Conservation (phyloP, 2,888 invertebrate genomes). For the Sphecodes monilicornis region DNA sequence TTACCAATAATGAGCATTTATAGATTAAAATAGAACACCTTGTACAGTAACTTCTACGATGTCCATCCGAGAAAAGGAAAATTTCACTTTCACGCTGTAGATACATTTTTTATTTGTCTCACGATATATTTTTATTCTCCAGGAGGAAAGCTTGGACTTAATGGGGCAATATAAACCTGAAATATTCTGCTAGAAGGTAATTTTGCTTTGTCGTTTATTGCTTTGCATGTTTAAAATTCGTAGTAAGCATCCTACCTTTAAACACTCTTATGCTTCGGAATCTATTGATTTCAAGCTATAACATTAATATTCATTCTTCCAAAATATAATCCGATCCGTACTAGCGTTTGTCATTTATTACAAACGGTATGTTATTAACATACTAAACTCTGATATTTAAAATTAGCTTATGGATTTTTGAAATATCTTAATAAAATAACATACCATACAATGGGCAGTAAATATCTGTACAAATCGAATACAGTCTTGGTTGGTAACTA, state of each 20-base stretch:
- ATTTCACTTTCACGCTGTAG: conserved; percentile 57
- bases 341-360: background rate
- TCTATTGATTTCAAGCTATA: conserved; percentile 2
- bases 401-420: background rate
- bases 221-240: conserved; percentile 73
- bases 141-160: conserved; percentile 91
- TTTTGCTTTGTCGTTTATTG: conserved; percentile 83
- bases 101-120: conserved; percentile 84
- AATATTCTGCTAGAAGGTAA: conserved; percentile 92
- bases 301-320: background rate
- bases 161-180: conserved; percentile 92
- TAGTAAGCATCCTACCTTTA: conserved; percentile 12
- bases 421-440: background rate
- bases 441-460: background rate
- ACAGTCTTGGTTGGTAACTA: background rate
- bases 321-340: background rate
- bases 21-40: background rate
- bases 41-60: conserved; percentile 1
- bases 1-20: background rate
- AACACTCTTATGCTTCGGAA: background rate
- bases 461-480: background rate
- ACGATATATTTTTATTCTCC: conserved; percentile 87
- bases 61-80: background rate
- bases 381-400: background rate
- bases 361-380: conserved; percentile 6